phyloP scores from a whole-genome alignment of 2,797 vertebrate genomes.

The Rhinichthys osculus region DNA sequence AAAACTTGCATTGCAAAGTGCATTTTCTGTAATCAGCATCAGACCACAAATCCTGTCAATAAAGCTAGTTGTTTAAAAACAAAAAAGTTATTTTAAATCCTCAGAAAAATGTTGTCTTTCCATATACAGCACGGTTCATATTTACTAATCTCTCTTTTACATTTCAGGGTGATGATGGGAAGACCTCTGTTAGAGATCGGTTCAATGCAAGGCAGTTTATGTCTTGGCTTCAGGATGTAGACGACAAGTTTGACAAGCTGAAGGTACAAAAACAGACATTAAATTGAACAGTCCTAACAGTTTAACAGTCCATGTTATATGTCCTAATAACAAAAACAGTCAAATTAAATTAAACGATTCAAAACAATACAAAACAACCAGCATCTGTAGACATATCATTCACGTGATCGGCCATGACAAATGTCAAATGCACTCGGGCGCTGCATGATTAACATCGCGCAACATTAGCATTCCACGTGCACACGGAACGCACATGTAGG shows the following conservation, averaged over 20 bases:
- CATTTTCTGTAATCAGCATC: background rate
- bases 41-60: background rate
- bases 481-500: too few species aligned
- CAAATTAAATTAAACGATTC: background rate
- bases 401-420: too few species aligned
- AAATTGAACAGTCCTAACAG: background rate
- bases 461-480: too few species aligned
- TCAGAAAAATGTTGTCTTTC: background rate
- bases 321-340: too few species aligned
- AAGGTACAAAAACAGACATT: slow-evolving; percentile 80
- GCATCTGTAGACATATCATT: background rate
- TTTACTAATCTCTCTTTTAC: background rate
- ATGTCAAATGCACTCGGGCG: too few species aligned
- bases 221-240: slow-evolving; percentile 99
- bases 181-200: slow-evolving; percentile 95
- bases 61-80: background rate
- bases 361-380: background rate
- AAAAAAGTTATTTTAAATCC: background rate
- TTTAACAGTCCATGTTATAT: too few species aligned
- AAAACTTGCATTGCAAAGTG: background rate
- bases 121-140: background rate
- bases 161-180: slow-evolving; percentile 92
- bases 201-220: slow-evolving; percentile 98
- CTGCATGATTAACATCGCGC: too few species aligned
- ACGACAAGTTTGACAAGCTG: slow-evolving; percentile 99